Evolutionary conservation across 1,140 invertebrate species (phyloP).

Genomic region (Nephila pilipes): DNA sequence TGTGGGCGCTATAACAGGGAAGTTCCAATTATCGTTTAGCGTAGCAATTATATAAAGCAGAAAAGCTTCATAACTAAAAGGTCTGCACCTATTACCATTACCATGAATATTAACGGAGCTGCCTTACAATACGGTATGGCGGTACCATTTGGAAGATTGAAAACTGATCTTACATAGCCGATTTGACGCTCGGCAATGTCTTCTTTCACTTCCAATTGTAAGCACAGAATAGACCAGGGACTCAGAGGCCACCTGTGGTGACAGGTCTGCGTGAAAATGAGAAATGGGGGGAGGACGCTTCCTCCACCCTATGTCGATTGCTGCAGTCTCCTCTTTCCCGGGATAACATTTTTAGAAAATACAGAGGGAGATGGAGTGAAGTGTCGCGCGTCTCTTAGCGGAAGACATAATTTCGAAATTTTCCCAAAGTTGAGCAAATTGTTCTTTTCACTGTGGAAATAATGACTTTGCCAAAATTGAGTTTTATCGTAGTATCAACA

Average conservation of each 20-base stretch:
- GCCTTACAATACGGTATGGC: too few species aligned
- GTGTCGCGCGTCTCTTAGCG: not conserved
- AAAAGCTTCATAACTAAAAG: too few species aligned
- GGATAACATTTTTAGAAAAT: constrained; percentile 22
- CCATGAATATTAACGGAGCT: too few species aligned
- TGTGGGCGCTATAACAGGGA: too few species aligned
- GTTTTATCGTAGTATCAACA: too few species aligned
- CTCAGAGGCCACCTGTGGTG: constrained; percentile 64
- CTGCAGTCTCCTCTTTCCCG: not conserved
- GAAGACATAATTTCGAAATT: not conserved
- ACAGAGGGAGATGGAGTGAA: constrained; percentile 15
- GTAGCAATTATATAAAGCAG: too few species aligned
- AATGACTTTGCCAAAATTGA: too few species aligned
- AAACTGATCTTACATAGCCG: not conserved
- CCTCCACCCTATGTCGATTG: not conserved
- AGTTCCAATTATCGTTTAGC: too few species aligned
- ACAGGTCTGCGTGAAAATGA: constrained; percentile 40
- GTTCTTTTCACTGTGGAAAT: not conserved
- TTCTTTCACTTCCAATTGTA: constrained; percentile 38
- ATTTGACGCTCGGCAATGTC: not conserved
- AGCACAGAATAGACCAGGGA: not conserved
- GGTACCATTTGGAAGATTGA: too few species aligned
- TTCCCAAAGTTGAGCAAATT: not conserved
- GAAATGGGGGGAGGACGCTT: constrained; percentile 35
- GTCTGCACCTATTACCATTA: too few species aligned